Evolutionary conservation across 2,113 vertebrate genomes (phyloP), one percentile per base, ranked within the genome.

Genomic region (Melanocharis versteri): DNA sequence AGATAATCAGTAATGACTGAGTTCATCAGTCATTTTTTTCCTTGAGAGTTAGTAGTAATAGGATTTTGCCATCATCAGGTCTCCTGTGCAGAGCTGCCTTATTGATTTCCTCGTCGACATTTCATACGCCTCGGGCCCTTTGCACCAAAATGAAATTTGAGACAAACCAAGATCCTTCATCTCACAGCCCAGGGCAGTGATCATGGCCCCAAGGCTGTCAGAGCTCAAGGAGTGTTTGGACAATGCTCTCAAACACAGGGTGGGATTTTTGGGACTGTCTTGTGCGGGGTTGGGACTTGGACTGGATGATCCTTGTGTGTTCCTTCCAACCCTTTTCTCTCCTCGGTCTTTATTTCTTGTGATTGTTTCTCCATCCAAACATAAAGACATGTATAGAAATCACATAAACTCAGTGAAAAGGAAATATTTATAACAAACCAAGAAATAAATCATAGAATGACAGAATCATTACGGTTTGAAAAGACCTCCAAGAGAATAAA

Each of bases 81-180:
- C 51, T 75, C 13, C 65, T n/a, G 33, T 10, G 23, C 31, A 71
- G 47, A 9, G 62, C 31, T 66, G 31, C 40, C n/a, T 51, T 21
- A 83, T 37, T 44, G 90, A 94, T 89, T 78, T 88, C n/a, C 39
- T 53, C 30, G 48, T 57, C 3, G 5, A 48, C 11, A 22, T 26
- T 18, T 81, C 28, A 20, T 21, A 18, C 0, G 0, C 35, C 44
- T 35, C 13, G 15, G 58, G 73, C 3, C 8, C 37, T 70, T 58
- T 35, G 15, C 8, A 7, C 30, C 68, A 83, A 94, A 90, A 77
- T 9, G 15, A 39, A 64, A 75, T 50, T 39, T 89, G 47, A 42
- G 45, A 26, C 76, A 48, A 81, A 83, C 33, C 47, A 39, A 54
- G 7, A 35, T 86, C 45, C 35, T 26, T 90, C 61, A 24, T 22